Evolutionary conservation across 2,113 vertebrate species (phyloP), one percentile per base, ranked within the genome.

Genomic region (Lethenteron reissneri): DNA sequence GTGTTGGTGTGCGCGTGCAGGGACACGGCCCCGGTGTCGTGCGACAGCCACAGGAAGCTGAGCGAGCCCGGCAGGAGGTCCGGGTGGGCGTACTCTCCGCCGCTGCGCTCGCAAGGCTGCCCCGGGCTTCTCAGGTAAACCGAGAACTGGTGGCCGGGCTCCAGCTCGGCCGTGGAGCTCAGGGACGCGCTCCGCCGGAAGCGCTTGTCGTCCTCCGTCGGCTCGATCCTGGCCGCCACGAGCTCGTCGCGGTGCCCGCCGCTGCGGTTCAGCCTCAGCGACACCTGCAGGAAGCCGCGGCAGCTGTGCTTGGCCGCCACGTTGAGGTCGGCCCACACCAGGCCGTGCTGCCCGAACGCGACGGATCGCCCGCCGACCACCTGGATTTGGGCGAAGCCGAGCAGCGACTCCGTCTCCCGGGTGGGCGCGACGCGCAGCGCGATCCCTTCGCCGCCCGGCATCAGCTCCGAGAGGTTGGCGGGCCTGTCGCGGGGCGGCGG

Each of bases 1-100:
- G 83, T 80, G 15, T 84, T 81, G 78, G 83, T 85, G 72, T 90
- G 85, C 0, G 86, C 84, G 2, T 79, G 85, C 83, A 86, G 85
- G 4, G 84, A 83, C 1, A 90, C 87, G 1, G 84, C 84, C 2
- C 88, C 86, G 0, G 86, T 87, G 73, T 88, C 87, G 0, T 88
- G 86, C 13, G 87, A 90, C 77, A 89, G 74, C 88, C 86, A 90
- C 72, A 92, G 82, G 58, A 88, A 76, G 77, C 85, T 88, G n/a
- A 92, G 79, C 1, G 85, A 82, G 1, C 77, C 75, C 10, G 75
- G 74, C 64, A 88, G 78, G 11, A 87, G 76, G 70, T 87, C 85
- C 41, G 41, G 41, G 41, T 41, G 41, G 6, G 41, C 41, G 41
- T 41, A 41, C 41, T 41, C 41, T 41, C 41, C 41, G 76, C 84